Evolutionary conservation across 1,140 invertebrate species (phyloP).

Genomic region (Aphaenogaster rudis): DNA sequence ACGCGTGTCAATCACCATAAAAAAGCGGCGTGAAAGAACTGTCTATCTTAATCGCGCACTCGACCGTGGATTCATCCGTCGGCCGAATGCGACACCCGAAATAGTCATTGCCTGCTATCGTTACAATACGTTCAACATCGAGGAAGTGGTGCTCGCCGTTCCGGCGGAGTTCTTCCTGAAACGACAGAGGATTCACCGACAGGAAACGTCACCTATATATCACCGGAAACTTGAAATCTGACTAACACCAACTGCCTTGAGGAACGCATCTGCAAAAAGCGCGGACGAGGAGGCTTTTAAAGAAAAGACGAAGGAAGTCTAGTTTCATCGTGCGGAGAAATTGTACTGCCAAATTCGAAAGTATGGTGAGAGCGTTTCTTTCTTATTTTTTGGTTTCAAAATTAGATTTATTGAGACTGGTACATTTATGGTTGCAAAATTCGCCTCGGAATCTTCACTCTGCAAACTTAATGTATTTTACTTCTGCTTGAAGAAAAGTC

Average conservation of each 20-base stretch:
- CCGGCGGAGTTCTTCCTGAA: neutral
- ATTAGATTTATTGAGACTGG: neutral
- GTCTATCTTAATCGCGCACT: slow-evolving; percentile 79
- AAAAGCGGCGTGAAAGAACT: slow-evolving; percentile 76
- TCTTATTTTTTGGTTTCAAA: neutral
- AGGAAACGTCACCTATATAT: neutral
- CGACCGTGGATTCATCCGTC: slow-evolving; percentile 20
- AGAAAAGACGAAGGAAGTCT: neutral
- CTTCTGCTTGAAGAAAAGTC: neutral
- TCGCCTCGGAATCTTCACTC: neutral
- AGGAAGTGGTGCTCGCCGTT: neutral
- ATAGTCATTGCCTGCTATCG: slow-evolving; percentile 13
- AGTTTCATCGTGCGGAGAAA: neutral
- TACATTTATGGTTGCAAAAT: neutral
- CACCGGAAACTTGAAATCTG: neutral
- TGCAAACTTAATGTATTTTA: neutral
- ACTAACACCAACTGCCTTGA: neutral
- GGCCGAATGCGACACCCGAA: slow-evolving; percentile 20
- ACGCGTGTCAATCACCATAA: slow-evolving; percentile 78
- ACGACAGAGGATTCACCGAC: neutral
- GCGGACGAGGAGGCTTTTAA: neutral
- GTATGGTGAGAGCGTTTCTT: slow-evolving; percentile 38
- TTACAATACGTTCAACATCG: neutral
- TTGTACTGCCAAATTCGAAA: neutral
- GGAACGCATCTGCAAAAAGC: neutral